These are phyloP conservation scores for Caenorhabditis parvicauda DNA, from an alignment of 2,888 invertebrate species.

Conservation along the genomic window DNA sequence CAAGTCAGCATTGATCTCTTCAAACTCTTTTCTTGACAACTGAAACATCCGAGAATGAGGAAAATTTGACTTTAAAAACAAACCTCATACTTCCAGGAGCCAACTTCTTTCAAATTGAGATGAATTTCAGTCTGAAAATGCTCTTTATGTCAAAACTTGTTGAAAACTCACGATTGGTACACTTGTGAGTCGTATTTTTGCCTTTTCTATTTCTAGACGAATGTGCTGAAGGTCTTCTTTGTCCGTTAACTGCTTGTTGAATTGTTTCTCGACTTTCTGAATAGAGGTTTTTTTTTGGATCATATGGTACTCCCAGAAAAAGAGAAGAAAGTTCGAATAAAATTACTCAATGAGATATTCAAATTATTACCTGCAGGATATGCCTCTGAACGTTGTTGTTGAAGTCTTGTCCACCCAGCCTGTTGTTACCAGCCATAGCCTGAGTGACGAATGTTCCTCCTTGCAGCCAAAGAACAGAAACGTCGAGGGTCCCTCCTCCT, in stretches of 20 bases:
- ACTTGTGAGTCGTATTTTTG: slow-evolving; percentile 61
- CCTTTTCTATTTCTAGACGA: slow-evolving; percentile 64
- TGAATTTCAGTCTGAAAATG: slow-evolving; percentile 50
- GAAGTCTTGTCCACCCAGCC: slow-evolving; percentile 68
- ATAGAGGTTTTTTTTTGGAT: background rate
- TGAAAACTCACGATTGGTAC: slow-evolving; percentile 4
- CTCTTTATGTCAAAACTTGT: background rate
- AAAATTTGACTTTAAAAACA: background rate
- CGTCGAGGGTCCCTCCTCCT: slow-evolving; percentile 64
- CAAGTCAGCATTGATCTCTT: slow-evolving; percentile 65
- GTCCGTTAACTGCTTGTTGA: slow-evolving; percentile 58
- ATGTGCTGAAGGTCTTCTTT: slow-evolving; percentile 65
- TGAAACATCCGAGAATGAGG: slow-evolving; percentile 23
- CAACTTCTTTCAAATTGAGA: slow-evolving; percentile 61
- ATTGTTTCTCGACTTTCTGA: slow-evolving; percentile 56
- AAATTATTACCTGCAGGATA: slow-evolving; percentile 45
- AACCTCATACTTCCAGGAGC: slow-evolving; percentile 50
- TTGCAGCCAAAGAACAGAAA: slow-evolving; percentile 66
- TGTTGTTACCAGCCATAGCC: slow-evolving; percentile 68
- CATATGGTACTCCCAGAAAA: slow-evolving; percentile 2
- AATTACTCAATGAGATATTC: background rate
- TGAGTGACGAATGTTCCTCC: slow-evolving; percentile 67
- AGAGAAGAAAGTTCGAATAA: background rate
- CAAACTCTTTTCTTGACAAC: slow-evolving; percentile 65
- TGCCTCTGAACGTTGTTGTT: slow-evolving; percentile 65